Evolutionary conservation across 2,113 vertebrate genomes (phyloP).

Genomic region (Calidris pugnax): DNA sequence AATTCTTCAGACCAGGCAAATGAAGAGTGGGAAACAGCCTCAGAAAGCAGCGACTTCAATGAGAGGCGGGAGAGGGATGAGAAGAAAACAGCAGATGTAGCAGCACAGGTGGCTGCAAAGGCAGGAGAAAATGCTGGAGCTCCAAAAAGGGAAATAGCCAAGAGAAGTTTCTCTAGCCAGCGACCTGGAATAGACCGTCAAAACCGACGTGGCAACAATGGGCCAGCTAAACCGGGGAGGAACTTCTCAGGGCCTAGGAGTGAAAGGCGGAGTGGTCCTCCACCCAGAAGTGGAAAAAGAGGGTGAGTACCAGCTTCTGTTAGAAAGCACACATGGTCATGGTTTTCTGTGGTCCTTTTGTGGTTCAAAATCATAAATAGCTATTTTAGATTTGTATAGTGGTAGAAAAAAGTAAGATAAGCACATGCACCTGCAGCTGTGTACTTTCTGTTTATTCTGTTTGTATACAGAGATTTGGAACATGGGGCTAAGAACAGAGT

Average conservation of each 20-base stretch:
- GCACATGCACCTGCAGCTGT: accelerated
- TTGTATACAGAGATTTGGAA: neutral
- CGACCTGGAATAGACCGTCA: slow-evolving; percentile 90
- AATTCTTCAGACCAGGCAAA: slow-evolving; percentile 99
- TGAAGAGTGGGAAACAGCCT: slow-evolving; percentile 98
- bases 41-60: slow-evolving; percentile 98
- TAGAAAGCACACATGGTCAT: neutral
- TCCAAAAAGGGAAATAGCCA: slow-evolving; percentile 86
- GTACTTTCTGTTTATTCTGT: neutral
- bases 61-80: slow-evolving; percentile 95
- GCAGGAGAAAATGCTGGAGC: slow-evolving; percentile 67
- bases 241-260: slow-evolving; percentile 89
- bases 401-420: neutral
- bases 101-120: slow-evolving; percentile 74
- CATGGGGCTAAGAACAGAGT: neutral
- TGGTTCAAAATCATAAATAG: neutral
- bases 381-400: neutral
- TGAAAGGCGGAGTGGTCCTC: slow-evolving; percentile 87
- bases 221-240: slow-evolving; percentile 85
- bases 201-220: slow-evolving; percentile 89
- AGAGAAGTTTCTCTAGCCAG: slow-evolving; percentile 97
- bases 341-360: neutral
- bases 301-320: slow-evolving; percentile 81
- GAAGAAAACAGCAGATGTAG: slow-evolving; percentile 82
- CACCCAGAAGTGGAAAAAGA: slow-evolving; percentile 86